Evolutionary conservation across 1,140 invertebrate species (phyloP), one percentile per base, ranked within the genome.

Genomic region (Drosophila ogumai): DNA sequence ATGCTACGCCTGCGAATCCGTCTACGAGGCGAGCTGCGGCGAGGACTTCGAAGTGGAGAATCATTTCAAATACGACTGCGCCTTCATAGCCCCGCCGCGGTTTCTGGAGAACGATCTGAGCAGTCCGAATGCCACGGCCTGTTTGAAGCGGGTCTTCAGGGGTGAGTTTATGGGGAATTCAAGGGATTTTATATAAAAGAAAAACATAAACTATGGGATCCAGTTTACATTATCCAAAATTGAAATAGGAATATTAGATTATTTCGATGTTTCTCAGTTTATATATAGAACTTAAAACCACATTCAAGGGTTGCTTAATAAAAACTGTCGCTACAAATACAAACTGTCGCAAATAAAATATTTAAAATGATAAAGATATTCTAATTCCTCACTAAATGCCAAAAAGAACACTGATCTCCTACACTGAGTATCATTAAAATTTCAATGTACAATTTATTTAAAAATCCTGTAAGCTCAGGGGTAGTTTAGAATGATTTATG

Each of bases 1-100:
- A 58, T 92, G 91, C 68, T 92, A 84, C 31, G 68, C 85, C 67
- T 92, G 91, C 59, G 91, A 92, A 61, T 92, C 91, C 22, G 78
- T 80, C 41, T 92, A 91, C 55, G 84, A 92, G 52, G 22, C 61
- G 7, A 75, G 65, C 36, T 92, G 91, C 36, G 91, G 79, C 40
- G 91, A 92, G 52, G 72, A 91, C 52, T 92, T 92, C 52, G 75
- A 79, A n/a, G 57, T 65, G 44, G 91, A 91, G 56, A 80, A 91
- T 28, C 66, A 91, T 77, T 92, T 91, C 65, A 92, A 92, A 56
- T 76, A 77, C 57, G 91, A 92, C 71, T 92, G 91, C 52, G 74
- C 79, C 54, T 82, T 69, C n/a, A 88, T 79, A 25, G 87, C 87
- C 9, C 91, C 91, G 28, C 87, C 91, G 25, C 73, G 91, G 22